Evolutionary conservation across 2,113 vertebrate genomes (phyloP), one percentile per base, ranked within the genome.

Genomic region (Triplophysa siluroides): DNA sequence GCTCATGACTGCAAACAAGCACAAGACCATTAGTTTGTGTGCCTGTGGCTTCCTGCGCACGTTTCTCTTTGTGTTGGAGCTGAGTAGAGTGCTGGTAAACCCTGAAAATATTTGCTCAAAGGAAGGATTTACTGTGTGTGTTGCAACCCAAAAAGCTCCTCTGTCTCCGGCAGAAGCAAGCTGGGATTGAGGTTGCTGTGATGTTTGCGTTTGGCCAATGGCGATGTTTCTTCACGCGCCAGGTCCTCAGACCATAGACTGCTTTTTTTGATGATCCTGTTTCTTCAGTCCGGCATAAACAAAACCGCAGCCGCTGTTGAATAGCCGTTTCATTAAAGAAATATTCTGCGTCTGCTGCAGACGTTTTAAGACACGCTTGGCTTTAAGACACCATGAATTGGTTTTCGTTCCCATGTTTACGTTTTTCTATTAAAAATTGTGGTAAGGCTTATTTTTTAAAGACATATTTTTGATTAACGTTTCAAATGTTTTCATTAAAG

Each of bases 61-160:
- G 11, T 29, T 75, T 26, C 2, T 5, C 9, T 61, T 75, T 75
- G 56, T 75, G 1, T 75, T 47, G 8, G 10, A 29, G 56, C 5
- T 19, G 21, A 19, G 41, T 63, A 24, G 72, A 75, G 24, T 18
- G 24, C 16, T 64, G 45, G 61, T 65, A 76, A 76, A 61, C 61
- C 26, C 74, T 64, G 61, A 38, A 18, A 50, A 52, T 65, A 52
- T 65, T 76, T 76, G 74, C 74, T 76, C 45, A 65, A 50, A 76
- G 74, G 61, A 50, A 65, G 61, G 74, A 76, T 76, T 76, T 76
- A 76, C 24, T 14, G 61, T 50, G 41, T 65, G n/a, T 52, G 74
- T 43, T 76, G 74, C 61, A 62, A 45, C 72, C 60, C 74, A 52
- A 64, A 33, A 61, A 65, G 45, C 45, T 52, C 65, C 24, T 52